These are phyloP conservation scores for Sitta carolinensis DNA, from an alignment of 2,797 vertebrate species.

Conservation along the genomic window DNA sequence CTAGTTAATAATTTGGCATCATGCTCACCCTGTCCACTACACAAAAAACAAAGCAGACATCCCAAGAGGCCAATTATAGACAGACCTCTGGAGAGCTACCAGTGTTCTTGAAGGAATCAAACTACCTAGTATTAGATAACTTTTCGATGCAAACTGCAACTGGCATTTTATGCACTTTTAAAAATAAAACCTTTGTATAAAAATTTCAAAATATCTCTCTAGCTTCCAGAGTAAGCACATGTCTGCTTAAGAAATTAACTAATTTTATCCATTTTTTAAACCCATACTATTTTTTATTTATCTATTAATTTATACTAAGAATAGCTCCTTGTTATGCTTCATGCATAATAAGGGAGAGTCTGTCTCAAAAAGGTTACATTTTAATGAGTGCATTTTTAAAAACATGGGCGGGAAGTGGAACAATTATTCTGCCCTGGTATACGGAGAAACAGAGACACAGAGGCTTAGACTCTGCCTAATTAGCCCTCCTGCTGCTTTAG, in stretches of 20 bases:
- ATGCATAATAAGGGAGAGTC: constrained; percentile 22
- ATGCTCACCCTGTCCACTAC: not conserved
- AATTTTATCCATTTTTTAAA: not conserved
- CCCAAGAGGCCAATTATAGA: constrained; percentile 1
- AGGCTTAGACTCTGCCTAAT: constrained; percentile 13
- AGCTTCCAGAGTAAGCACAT: not conserved
- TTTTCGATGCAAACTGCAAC: not conserved
- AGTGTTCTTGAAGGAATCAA: not conserved
- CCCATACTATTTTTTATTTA: not conserved
- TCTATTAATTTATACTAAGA: constrained; percentile 28
- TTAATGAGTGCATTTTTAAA: constrained; percentile 45
- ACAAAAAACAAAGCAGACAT: not conserved
- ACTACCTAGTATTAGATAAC: not conserved
- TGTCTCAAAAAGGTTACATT: constrained; percentile 56
- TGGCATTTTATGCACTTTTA: not conserved
- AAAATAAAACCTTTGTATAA: not conserved
- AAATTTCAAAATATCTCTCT: not conserved
- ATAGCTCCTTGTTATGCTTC: not conserved
- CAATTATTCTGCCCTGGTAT: constrained; percentile 27
- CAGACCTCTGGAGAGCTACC: not conserved
- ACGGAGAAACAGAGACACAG: not conserved
- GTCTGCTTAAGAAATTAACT: not conserved
- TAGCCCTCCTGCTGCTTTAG: constrained; percentile 23
- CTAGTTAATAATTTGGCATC: not conserved
- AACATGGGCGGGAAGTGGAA: constrained; percentile 19